Percentiles rank a stretch among this genome's conserved stretches.
Conservation (phyloP, 2,113 vertebrate species). For the Corynorhinus townsendii region DNA sequence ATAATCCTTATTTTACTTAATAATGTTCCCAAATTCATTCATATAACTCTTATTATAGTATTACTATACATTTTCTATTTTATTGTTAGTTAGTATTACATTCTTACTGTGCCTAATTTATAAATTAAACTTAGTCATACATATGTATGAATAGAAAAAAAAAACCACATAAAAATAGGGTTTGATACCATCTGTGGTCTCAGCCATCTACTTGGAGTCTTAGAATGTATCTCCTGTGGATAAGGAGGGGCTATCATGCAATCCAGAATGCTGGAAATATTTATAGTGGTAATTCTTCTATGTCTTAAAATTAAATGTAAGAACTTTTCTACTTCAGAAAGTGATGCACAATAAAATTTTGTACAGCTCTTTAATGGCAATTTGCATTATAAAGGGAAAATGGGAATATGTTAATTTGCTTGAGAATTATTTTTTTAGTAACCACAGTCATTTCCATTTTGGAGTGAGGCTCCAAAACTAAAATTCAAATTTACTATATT, state of each 20-base stretch:
- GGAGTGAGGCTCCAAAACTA: slow-evolving; percentile 10
- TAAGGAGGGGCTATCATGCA: neutral
- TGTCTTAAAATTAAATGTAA: slow-evolving; percentile 1
- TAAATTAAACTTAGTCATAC: neutral
- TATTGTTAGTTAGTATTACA: too few relatives aligned
- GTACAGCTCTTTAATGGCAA: neutral
- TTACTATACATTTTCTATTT: neutral
- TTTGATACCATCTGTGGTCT: neutral
- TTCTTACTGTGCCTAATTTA: neutral
- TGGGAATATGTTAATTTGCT: neutral
- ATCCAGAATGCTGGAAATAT: slow-evolving; percentile 6
- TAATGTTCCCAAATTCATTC: neutral
- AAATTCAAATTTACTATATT: slow-evolving; percentile 14
- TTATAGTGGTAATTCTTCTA: neutral
- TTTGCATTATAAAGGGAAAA: slow-evolving; percentile 56
- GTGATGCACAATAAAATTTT: slow-evolving; percentile 1
- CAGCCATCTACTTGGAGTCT: neutral
- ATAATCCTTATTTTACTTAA: neutral
- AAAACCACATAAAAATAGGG: too few relatives aligned
- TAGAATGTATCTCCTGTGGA: neutral
- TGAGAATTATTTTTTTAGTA: slow-evolving; percentile 14
- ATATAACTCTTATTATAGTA: neutral
- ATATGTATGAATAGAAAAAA: neutral
- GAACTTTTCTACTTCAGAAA: slow-evolving; percentile 25
- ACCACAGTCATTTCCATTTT: slow-evolving; percentile 30